Conservation (phyloP, 2,888 invertebrate species). For the Macrophya annulata region DNA sequence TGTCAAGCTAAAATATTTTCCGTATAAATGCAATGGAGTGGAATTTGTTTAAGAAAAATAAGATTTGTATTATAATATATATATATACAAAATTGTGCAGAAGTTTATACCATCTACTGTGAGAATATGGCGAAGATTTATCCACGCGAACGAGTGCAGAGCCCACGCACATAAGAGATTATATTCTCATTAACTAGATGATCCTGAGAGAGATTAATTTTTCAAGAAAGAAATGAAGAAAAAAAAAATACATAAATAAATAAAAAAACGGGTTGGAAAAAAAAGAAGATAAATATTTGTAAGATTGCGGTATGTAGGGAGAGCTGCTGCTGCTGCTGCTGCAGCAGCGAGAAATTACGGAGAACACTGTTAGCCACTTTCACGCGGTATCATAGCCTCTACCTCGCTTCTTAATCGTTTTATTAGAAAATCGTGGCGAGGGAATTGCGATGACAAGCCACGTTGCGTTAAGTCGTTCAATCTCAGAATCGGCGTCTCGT, state of each 20-base stretch:
- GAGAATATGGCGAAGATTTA: conserved; percentile 58
- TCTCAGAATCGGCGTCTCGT: conserved; percentile 35
- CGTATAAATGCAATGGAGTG: not conserved
- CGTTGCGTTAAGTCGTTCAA: not conserved
- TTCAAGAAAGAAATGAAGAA: conserved; percentile 58
- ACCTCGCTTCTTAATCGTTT: conserved; percentile 14
- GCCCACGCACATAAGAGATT: conserved; percentile 76
- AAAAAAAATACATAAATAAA: too few species aligned
- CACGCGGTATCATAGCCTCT: not conserved
- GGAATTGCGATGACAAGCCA: conserved; percentile 5
- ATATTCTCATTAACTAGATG: conserved; percentile 74
- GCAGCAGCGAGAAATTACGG: conserved; percentile 55
- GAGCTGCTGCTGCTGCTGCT: not conserved
- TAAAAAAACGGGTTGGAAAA: conserved; percentile 16
- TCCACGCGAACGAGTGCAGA: conserved; percentile 66
- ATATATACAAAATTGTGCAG: conserved; percentile 35
- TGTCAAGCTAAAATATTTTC: not conserved
- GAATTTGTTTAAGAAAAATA: conserved; percentile 4
- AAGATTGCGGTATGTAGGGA: conserved; percentile 16
- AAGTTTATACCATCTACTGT: too few species aligned
- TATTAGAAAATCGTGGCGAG: not conserved
- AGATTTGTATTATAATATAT: conserved; percentile 15
- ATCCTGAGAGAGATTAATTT: conserved; percentile 63
- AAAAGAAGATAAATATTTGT: conserved; percentile 45
- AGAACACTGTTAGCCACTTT: conserved; percentile 44